phyloP scores from a whole-genome alignment of 2,888 invertebrate genomes.

The Troides aeacus region DNA sequence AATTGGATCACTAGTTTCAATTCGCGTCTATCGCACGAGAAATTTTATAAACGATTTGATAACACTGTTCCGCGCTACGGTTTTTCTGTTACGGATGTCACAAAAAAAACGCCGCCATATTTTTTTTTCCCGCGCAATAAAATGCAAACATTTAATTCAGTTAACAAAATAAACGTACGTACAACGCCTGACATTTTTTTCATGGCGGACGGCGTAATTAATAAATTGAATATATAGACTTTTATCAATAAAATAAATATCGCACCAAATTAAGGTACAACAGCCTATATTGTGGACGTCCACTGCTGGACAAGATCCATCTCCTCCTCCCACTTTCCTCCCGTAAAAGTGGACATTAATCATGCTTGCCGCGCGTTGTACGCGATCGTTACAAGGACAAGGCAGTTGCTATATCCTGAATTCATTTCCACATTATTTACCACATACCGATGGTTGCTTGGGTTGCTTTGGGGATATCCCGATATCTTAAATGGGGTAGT shows the following conservation, averaged over 20 bases:
- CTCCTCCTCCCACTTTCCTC: no score
- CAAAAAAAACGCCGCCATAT: constrained; percentile 1
- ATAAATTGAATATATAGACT: background rate
- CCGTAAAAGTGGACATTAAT: no score
- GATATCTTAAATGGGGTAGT: no score
- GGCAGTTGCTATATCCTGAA: no score
- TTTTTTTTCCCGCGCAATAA: constrained; percentile 14
- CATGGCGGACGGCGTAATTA: background rate
- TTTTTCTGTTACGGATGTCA: constrained; percentile 16
- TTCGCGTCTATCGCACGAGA: constrained; percentile 16
- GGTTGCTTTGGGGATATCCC: no score
- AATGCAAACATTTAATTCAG: constrained; percentile 23
- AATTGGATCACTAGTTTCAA: constrained; percentile 21
- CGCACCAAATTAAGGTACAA: no score
- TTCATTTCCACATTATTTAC: no score
- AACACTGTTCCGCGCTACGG: constrained; percentile 6
- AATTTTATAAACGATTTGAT: constrained; percentile 24
- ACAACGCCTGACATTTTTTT: constrained; percentile 8
- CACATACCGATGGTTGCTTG: no score
- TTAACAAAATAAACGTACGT: constrained; percentile 12
- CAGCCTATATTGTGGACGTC: no score
- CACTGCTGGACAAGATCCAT: no score
- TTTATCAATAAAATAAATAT: background rate
- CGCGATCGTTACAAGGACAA: no score
- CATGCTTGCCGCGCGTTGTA: no score